Percentiles rank a stretch among this genome's conserved stretches.
Evolutionary conservation across 1,140 invertebrate species (phyloP).

Genomic region (Oreohelix idahoensis): DNA sequence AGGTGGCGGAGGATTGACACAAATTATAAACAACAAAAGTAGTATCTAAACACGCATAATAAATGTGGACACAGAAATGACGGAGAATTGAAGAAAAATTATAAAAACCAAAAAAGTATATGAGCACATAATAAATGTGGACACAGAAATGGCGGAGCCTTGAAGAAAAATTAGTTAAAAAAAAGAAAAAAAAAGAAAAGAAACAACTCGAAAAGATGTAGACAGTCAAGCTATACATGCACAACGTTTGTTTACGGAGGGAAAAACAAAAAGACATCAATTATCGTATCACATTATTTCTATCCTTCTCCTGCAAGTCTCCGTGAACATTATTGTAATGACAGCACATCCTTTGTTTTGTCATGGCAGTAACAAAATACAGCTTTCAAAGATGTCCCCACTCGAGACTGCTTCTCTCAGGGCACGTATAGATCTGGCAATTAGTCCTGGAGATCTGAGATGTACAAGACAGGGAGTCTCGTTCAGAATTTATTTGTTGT

Average conservation of each 20-base stretch:
- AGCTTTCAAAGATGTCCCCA: conserved; percentile 1
- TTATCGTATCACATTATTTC: too few species aligned
- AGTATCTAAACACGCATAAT: too few species aligned
- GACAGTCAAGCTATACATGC: background rate
- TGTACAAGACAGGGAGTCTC: background rate
- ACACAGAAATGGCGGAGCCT: background rate
- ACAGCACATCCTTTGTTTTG: background rate
- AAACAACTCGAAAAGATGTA: too few species aligned
- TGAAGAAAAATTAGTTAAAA: background rate
- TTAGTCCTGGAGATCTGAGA: background rate
- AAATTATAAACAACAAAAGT: too few species aligned
- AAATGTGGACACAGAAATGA: too few species aligned
- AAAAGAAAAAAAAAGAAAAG: background rate
- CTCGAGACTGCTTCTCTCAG: background rate
- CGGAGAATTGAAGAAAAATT: too few species aligned
- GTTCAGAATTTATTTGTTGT: conserved; percentile 8
- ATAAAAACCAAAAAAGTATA: too few species aligned
- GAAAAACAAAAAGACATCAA: too few species aligned
- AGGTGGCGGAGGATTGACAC: too few species aligned
- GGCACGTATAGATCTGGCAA: conserved; percentile 11
- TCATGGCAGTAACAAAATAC: background rate
- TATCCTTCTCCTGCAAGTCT: background rate
- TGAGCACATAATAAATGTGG: too few species aligned
- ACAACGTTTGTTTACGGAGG: too few species aligned
- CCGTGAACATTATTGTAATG: background rate